Conservation (phyloP, 2,113 vertebrate genomes). For the Malurus cyaneus region DNA sequence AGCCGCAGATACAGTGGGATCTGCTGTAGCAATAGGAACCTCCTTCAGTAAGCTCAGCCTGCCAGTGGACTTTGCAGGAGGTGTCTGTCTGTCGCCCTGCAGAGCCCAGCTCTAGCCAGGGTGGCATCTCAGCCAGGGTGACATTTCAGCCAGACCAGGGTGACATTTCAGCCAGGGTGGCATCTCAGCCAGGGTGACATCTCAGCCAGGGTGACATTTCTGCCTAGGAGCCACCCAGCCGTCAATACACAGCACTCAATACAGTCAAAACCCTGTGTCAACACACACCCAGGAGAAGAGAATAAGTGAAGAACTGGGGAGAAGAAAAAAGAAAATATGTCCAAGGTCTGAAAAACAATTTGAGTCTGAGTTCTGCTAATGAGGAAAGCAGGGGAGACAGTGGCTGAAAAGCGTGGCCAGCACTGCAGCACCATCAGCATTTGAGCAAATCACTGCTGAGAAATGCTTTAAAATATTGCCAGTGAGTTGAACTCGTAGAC, state of each 20-base stretch:
- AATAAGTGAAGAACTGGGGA: background rate
- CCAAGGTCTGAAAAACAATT: background rate
- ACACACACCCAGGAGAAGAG: background rate
- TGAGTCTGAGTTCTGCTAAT: background rate
- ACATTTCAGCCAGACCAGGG: no score
- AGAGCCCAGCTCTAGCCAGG: background rate
- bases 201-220: background rate
- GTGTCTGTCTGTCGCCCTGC: background rate
- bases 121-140: background rate
- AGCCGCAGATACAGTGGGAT: background rate
- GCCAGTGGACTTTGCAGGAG: background rate
- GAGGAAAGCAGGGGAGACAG: background rate
- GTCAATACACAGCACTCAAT: background rate
- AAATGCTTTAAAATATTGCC: constrained; percentile 22
- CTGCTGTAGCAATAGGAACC: background rate
- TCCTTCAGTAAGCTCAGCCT: background rate
- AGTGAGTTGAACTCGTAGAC: background rate
- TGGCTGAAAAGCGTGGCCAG: background rate
- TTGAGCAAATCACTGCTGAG: background rate
- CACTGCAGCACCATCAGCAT: rapidly evolving
- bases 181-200: no score
- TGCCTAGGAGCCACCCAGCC: background rate
- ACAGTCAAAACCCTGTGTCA: background rate
- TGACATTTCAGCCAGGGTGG: no score
- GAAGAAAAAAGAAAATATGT: background rate